phyloP scores from a whole-genome alignment of 2,113 vertebrate species.

The Plecotus auritus region DNA sequence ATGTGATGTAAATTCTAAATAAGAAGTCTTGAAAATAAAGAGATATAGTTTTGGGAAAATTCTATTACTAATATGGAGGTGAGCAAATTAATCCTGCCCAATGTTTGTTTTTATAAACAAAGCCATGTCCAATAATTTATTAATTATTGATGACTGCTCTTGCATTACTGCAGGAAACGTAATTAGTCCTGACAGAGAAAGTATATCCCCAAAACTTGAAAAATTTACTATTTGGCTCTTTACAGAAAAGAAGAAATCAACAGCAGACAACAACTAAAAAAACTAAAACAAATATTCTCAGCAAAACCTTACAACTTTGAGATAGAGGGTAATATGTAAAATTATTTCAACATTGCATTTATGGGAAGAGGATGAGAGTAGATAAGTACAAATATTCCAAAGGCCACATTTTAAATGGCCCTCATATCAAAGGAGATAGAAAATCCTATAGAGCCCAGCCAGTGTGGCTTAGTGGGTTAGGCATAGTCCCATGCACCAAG shows the following conservation, averaged over 20 bases:
- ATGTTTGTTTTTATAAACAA: neutral
- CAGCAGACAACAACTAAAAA: neutral
- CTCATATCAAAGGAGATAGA: neutral
- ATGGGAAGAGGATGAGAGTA: neutral
- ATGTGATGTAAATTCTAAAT: neutral
- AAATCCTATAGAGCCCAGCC: neutral
- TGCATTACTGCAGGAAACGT: neutral
- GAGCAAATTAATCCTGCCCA: neutral
- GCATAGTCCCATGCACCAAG: too few relatives aligned
- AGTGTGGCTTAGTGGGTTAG: too few relatives aligned
- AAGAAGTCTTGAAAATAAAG: neutral
- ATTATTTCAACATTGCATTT: neutral
- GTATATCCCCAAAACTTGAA: accelerated
- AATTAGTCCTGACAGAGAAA: neutral
- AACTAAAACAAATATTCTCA: neutral
- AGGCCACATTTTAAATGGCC: neutral
- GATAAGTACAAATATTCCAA: neutral
- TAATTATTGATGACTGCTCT: neutral
- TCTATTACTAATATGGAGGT: neutral
- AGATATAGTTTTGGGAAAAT: neutral
- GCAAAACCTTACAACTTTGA: neutral
- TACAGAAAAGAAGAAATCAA: neutral
- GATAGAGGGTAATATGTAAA: neutral
- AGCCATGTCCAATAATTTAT: neutral
- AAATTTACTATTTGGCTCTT: neutral